Percentiles rank a stretch among this genome's conserved stretches.
Conservation (phyloP, 2,888 invertebrate species). For the Electrophaes corylata region DNA sequence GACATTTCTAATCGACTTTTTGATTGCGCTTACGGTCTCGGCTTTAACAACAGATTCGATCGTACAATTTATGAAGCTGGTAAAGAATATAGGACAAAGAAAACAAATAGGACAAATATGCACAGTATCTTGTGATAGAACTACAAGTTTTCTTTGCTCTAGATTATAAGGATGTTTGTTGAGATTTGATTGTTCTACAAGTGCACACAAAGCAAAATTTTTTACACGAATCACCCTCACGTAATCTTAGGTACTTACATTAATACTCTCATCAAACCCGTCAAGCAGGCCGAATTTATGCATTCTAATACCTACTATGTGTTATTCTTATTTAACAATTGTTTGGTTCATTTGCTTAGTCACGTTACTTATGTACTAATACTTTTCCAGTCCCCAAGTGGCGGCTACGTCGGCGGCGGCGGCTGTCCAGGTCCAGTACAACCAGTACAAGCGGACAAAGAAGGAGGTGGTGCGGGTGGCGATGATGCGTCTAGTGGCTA, state of each 20-base stretch:
- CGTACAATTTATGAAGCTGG: constrained; percentile 49
- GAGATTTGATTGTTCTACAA: no score
- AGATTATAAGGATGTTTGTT: no score
- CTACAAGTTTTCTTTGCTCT: no score
- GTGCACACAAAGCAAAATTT: no score
- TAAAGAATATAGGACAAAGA: no score
- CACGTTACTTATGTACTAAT: not conserved
- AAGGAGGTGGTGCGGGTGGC: constrained; percentile 77
- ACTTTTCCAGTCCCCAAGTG: constrained; percentile 70
- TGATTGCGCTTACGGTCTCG: constrained; percentile 76
- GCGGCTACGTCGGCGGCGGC: constrained; percentile 66
- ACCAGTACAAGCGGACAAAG: constrained; percentile 67
- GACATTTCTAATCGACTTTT: constrained; percentile 84
- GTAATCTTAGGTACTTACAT: no score
- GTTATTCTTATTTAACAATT: not conserved
- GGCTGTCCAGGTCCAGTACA: constrained; percentile 59
- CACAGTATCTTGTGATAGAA: no score
- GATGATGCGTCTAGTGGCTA: constrained; percentile 92
- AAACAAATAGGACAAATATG: no score
- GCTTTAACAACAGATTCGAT: constrained; percentile 59
- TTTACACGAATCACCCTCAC: no score
- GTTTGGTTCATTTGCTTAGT: no score
- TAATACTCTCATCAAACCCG: no score
- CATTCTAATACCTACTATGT: not conserved
- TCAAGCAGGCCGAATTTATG: not conserved